phyloP scores from a whole-genome alignment of 1,140 invertebrate species.

The Spodoptera frugiperda region DNA sequence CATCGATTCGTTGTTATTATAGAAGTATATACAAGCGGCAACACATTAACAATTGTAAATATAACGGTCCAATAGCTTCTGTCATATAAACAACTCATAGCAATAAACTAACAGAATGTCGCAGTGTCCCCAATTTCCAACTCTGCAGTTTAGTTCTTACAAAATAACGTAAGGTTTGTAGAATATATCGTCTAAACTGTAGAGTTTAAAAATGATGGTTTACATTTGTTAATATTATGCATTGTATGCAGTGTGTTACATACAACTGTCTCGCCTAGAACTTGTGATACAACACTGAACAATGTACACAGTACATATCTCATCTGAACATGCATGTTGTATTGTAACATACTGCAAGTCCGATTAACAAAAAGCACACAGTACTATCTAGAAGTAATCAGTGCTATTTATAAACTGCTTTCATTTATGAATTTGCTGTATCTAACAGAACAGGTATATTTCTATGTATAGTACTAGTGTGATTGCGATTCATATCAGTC shows the following conservation, averaged over 20 bases:
- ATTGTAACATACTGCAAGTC: constrained; percentile 27
- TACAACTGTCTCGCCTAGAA: no score
- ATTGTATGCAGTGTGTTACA: constrained; percentile 23
- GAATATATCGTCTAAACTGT: background rate
- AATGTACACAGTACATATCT: constrained; percentile 40
- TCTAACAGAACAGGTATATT: constrained; percentile 28
- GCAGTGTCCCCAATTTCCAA: background rate
- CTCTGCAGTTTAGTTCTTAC: constrained; percentile 29
- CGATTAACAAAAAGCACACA: constrained; percentile 34
- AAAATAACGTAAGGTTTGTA: constrained; percentile 17
- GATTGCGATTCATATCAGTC: constrained; percentile 48
- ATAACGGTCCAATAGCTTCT: constrained; percentile 10
- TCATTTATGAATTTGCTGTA: constrained; percentile 18
- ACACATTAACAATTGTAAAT: constrained; percentile 42
- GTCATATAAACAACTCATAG: constrained; percentile 25
- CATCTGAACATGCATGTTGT: background rate
- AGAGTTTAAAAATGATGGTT: constrained; percentile 14
- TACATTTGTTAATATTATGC: constrained; percentile 41
- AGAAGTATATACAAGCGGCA: constrained; percentile 35
- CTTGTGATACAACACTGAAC: background rate
- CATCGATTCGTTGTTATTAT: constrained; percentile 72
- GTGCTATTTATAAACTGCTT: constrained; percentile 23
- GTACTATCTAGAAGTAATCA: constrained; percentile 32
- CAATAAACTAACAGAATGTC: constrained; percentile 21
- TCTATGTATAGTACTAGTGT: constrained; percentile 40